phyloP scores from a whole-genome alignment of 2,888 invertebrate genomes.

The Lepidocyrtinus sp. region DNA sequence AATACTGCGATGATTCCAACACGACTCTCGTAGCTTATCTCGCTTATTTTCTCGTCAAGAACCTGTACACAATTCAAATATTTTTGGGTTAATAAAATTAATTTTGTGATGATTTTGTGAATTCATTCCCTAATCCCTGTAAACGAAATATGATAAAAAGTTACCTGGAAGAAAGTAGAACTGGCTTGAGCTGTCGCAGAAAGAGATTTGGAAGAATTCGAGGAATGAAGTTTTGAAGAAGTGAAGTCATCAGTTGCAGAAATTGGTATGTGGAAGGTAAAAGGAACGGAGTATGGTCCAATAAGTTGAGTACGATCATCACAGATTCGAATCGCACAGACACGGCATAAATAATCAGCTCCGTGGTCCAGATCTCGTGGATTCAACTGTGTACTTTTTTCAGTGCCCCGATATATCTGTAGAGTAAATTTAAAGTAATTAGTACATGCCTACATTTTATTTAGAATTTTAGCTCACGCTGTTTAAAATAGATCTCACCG shows the following conservation, averaged over 20 bases:
- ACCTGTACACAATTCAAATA: too few species aligned
- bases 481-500: constrained; percentile 49
- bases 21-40: constrained; percentile 68
- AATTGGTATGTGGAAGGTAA: constrained; percentile 76
- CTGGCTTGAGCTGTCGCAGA: constrained; percentile 66
- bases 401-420: constrained; percentile 80
- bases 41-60: constrained; percentile 66
- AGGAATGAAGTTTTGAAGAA: constrained; percentile 63
- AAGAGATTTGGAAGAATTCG: constrained; percentile 65
- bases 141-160: neutral
- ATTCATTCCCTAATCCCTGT: too few species aligned
- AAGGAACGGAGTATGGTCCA: constrained; percentile 81
- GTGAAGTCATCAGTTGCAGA: constrained; percentile 62
- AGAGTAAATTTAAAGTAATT: constrained; percentile 40
- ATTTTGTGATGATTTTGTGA: neutral
- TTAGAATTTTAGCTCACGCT: neutral
- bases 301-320: constrained; percentile 76
- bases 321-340: constrained; percentile 82
- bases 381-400: constrained; percentile 78
- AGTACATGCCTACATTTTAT: neutral
- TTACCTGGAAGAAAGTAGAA: constrained; percentile 58
- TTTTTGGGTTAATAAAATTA: too few species aligned
- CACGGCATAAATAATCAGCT: constrained; percentile 83
- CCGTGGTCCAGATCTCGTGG: constrained; percentile 80
- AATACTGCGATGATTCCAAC: constrained; percentile 69